Evolutionary conservation across 2,113 vertebrate species (phyloP), one percentile per base, ranked within the genome.

Genomic region (Cichladusa arquata): DNA sequence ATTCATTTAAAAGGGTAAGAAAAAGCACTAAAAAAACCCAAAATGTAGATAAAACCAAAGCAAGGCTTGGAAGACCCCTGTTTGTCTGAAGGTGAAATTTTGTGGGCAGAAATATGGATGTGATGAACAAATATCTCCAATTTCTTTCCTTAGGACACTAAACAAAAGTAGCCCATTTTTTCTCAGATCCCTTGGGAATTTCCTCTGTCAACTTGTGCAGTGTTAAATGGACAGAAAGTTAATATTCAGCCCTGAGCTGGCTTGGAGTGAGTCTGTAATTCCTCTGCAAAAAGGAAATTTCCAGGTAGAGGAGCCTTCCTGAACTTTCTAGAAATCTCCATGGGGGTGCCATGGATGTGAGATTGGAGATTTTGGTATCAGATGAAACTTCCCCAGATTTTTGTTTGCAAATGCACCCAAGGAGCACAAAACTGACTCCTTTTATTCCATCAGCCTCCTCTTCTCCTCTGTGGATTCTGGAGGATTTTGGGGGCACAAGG

Each of bases 171-270:
- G 71, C 70, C 66, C 23, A 31, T 45, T 29, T 92, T 90, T 91
- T 67, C 81, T 85, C 62, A 36, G 48, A 54, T 95, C 97, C 93
- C 54, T 19, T 5, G 95, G 93, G 97, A 95, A 76, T 97, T 98
- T 91, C 81, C 91, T 85, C 28, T 31, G 4, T 94, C 97, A 95
- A 94, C 90, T 95, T 97, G 90, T 74, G 67, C 92, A 26, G 58
- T 61, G 80, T 95, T 94, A 93, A 91, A 95, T 91, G 47, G 80
- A 93, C 60, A 67, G 84, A 28, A 91, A 86, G 66, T 96, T 96
- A 93, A 97, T 95, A 90, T 96, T 93, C 96, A 96, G 76, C 92
- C 85, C 89, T 66, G 83, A 14, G 29, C 65, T 95, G 92, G 69
- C 77, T 86, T 48, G 26, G 12, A 94, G 22, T 81, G 79, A 70